Evolutionary conservation across 1,140 invertebrate species (phyloP), one percentile per base, ranked within the genome.

Genomic region (Hormaphis cornu): DNA sequence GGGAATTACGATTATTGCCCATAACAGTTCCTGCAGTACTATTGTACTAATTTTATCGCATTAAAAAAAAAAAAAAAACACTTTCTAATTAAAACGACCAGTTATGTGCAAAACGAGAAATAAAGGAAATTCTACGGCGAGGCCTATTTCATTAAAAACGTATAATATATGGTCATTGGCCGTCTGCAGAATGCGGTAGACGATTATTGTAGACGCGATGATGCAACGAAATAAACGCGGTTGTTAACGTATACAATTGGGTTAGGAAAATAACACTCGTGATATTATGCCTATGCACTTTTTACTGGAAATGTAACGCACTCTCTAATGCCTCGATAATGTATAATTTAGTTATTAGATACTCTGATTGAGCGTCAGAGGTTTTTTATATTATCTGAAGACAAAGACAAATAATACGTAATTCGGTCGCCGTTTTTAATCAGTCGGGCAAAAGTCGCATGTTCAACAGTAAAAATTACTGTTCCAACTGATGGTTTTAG

Each of bases 11-110:
- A 58, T 37, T 22, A 14, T 56, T 6, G 33, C 40, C 22, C 14
- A 22, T 37, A 37, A 40, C n/a, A n/a, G n/a, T 16, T 56, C 20
- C 9, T 24, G 53, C 12, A 33, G 3, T 1, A 28, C 18, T 35
- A n/a, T n/a, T 6, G 20, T 35, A 54, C 28, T n/a, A n/a, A 54
- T 20, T 22, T 12, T 37, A 22, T 37, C 12, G 20, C 12, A 37
- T 40, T 40, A 33, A 6, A 33, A 14, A 40, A 40, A 40, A 40
- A 40, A 40, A 46, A 10, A 16, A 24, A 50, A 66, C 28, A 66
- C 61, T 66, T 66, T 66, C 61, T 50, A 66, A 66, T 48, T 48
- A 66, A 66, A 66, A 20, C 50, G 61, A 66, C 61, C 44, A 30
- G 61, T 66, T 58, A 35, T 35, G 42, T 22, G 20, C 61, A 30